A percentile compares a stretch with the other conserved stretches of the same genome.
phyloP scores from a whole-genome alignment of 2,888 invertebrate species.

The Coleophora flavipennella region DNA sequence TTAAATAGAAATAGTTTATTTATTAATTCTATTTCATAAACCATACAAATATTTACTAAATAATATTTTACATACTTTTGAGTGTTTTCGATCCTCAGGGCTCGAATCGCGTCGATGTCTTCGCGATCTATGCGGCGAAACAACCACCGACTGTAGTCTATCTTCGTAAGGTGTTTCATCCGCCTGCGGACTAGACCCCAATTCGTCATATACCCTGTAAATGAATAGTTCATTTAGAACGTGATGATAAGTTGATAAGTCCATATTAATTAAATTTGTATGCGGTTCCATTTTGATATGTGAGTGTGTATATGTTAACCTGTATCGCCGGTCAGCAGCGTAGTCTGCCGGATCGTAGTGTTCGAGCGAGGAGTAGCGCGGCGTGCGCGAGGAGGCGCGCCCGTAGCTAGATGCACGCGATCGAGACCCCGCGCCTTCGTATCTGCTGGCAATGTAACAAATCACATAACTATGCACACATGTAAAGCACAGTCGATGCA shows the following conservation, averaged over 20 bases:
- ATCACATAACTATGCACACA: too few species aligned
- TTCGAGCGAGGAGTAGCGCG: slow-evolving; percentile 51
- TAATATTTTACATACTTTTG: slow-evolving; percentile 41
- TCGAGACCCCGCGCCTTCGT: slow-evolving; percentile 36
- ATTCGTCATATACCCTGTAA: slow-evolving; percentile 58
- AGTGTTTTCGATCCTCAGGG: slow-evolving; percentile 75
- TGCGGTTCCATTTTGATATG: too few species aligned
- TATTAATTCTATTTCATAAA: too few species aligned
- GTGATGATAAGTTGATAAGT: too few species aligned
- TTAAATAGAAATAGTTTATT: too few species aligned
- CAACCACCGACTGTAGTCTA: slow-evolving; percentile 69
- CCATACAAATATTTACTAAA: too few species aligned
- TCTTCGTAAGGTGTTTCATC: slow-evolving; percentile 72
- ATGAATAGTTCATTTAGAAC: background rate
- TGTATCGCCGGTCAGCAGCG: slow-evolving; percentile 62
- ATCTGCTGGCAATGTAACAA: too few species aligned
- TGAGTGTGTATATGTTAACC: slow-evolving; percentile 28
- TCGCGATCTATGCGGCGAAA: slow-evolving; percentile 57
- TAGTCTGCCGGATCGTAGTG: slow-evolving; percentile 66
- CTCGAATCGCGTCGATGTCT: slow-evolving; percentile 77
- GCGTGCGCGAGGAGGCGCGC: slow-evolving; percentile 50
- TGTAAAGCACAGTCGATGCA: too few species aligned
- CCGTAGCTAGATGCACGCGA: slow-evolving; percentile 63
- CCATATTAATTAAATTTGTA: too few species aligned
- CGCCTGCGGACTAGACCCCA: slow-evolving; percentile 78